Percentiles rank a stretch among this genome's conserved stretches.
These are phyloP conservation scores for Astreopora myriophthalma DNA, from an alignment of 64 coral and sea anemone genomes.

Conservation along the genomic window DNA sequence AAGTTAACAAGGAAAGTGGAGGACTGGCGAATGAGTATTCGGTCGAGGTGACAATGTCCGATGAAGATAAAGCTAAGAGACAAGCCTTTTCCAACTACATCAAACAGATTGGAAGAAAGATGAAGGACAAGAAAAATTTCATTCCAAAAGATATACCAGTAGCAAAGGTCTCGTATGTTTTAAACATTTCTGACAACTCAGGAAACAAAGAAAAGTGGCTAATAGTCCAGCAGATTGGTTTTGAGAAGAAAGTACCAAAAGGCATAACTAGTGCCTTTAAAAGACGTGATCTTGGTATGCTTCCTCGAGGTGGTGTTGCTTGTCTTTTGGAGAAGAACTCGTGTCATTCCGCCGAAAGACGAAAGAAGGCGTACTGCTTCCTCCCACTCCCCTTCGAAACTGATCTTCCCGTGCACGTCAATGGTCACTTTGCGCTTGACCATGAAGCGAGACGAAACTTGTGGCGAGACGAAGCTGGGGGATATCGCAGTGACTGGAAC, in stretches of 20 bases:
- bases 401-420: slow-evolving; percentile 79
- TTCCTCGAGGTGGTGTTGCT: slow-evolving; percentile 37
- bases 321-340: slow-evolving; percentile 6
- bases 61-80: slow-evolving; percentile 69
- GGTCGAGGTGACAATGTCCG: slow-evolving; percentile 30
- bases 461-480: slow-evolving; percentile 56
- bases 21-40: slow-evolving; percentile 30
- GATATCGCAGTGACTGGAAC: slow-evolving; percentile 78
- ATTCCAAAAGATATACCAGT: slow-evolving; percentile 40
- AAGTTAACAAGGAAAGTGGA: slow-evolving; percentile 54
- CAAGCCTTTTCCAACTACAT: slow-evolving; percentile 58
- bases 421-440: slow-evolving; percentile 96
- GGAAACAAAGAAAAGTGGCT: slow-evolving; percentile 70
- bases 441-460: slow-evolving; percentile 83
- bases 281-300: slow-evolving; percentile 26
- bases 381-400: slow-evolving; percentile 78
- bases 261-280: slow-evolving; percentile 20
- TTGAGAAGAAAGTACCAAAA: slow-evolving; percentile 47
- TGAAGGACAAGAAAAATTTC: not conserved
- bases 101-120: not conserved
- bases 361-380: slow-evolving; percentile 71
- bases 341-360: not conserved
- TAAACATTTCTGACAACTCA: slow-evolving; percentile 56
- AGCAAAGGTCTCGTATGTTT: slow-evolving; percentile 62
- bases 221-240: slow-evolving; percentile 73